Evolutionary conservation across 2,113 vertebrate species (phyloP).

Genomic region (Myrmecobius fasciatus): DNA sequence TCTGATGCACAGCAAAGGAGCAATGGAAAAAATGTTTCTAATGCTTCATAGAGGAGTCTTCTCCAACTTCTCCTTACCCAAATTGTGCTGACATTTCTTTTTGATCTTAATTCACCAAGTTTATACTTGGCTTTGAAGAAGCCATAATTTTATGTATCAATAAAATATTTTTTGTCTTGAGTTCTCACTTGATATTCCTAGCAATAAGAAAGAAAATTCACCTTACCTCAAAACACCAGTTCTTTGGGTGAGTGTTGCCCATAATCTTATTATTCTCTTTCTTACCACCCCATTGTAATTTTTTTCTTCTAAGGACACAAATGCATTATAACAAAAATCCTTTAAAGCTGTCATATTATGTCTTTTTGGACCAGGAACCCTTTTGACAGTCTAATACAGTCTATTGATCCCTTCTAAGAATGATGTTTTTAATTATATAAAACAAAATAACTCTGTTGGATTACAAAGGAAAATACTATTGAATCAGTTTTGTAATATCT

Average conservation of each 20-base stretch:
- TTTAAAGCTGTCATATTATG: neutral
- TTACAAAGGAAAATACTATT: neutral
- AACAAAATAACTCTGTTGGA: neutral
- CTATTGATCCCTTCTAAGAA: neutral
- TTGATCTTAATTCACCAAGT: neutral
- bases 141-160: neutral
- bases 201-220: neutral
- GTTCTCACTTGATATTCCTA: neutral
- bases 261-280: neutral
- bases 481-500: neutral
- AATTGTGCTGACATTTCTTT: neutral
- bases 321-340: neutral
- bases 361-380: neutral
- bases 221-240: neutral
- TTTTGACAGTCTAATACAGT: neutral
- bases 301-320: neutral
- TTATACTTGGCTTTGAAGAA: neutral
- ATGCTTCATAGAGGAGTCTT: neutral
- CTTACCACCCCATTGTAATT: neutral
- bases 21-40: neutral
- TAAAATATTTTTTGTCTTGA: neutral
- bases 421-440: neutral
- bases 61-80: neutral
- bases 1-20: neutral
- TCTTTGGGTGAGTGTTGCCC: neutral